These are phyloP conservation scores for Gisinianus flammeolus DNA, from an alignment of 2,888 invertebrate genomes.

Conservation along the genomic window DNA sequence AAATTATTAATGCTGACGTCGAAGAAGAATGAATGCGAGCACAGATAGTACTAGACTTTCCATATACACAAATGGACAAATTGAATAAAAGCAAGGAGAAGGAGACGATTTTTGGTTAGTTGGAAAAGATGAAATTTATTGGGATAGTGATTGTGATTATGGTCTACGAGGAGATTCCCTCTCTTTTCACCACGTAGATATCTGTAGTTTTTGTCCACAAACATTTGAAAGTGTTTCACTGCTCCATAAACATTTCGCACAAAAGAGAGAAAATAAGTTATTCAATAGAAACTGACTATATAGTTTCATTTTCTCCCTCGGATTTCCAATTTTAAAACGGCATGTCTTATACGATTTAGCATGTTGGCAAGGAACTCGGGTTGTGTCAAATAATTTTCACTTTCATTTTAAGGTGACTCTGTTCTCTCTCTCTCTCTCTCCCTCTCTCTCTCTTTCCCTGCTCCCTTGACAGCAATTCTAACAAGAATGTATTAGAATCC, in stretches of 20 bases:
- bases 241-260: constrained; percentile 29
- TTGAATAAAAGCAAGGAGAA: too few relatives aligned
- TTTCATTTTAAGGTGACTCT: not conserved
- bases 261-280: constrained; percentile 26
- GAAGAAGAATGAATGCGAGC: too few relatives aligned
- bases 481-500: constrained; percentile 18
- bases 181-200: constrained; percentile 14
- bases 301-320: not conserved
- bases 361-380: too few relatives aligned
- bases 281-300: not conserved
- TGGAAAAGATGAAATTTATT: constrained; percentile 20
- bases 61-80: too few relatives aligned
- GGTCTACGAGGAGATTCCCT: not conserved
- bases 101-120: too few relatives aligned
- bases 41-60: too few relatives aligned
- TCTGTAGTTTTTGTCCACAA: constrained; percentile 8
- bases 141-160: constrained; percentile 4
- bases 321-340: constrained; percentile 19
- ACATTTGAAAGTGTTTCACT: too few relatives aligned
- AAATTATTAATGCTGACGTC: too few relatives aligned
- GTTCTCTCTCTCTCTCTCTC: constrained; percentile 8
- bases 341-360: too few relatives aligned
- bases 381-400: constrained; percentile 24
- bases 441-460: not conserved
- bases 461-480: not conserved